Evolutionary conservation across 2,888 invertebrate species (phyloP).

Genomic region (Stomorhina lunata): DNA sequence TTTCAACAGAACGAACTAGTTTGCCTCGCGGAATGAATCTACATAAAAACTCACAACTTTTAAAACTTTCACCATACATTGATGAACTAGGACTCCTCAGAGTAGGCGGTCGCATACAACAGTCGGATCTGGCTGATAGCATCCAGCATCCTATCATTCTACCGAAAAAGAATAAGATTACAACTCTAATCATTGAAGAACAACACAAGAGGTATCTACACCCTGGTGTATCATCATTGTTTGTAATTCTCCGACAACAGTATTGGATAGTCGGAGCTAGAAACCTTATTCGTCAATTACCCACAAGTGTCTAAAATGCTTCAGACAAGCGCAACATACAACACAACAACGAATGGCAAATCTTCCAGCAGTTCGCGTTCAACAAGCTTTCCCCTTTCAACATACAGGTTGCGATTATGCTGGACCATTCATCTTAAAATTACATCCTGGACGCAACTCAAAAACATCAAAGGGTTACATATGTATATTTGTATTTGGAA

Average conservation of each 20-base stretch:
- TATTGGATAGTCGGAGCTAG: neutral
- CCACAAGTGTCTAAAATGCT: too few species aligned
- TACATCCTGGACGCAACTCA: too few species aligned
- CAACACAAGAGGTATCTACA: neutral
- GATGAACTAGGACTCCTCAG: neutral
- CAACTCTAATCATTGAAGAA: neutral
- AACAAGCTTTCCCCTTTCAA: too few species aligned
- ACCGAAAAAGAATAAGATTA: too few species aligned
- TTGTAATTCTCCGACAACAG: neutral
- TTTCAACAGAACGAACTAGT: neutral
- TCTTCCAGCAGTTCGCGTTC: too few species aligned
- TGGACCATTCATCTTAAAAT: too few species aligned
- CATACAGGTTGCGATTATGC: too few species aligned
- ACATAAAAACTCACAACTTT: neutral
- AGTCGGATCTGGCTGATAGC: neutral
- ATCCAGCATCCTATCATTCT: neutral
- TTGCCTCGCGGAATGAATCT: neutral
- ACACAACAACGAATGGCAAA: too few species aligned
- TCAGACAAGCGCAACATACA: too few species aligned
- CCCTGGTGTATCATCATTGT: neutral
- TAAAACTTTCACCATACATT: neutral
- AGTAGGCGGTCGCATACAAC: neutral
- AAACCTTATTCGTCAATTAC: neutral
- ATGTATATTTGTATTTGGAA: too few species aligned
- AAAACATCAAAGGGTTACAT: too few species aligned